Evolutionary conservation across 2,888 invertebrate species (phyloP), one percentile per base, ranked within the genome.

Genomic region (Temnothorax rugatulus): DNA sequence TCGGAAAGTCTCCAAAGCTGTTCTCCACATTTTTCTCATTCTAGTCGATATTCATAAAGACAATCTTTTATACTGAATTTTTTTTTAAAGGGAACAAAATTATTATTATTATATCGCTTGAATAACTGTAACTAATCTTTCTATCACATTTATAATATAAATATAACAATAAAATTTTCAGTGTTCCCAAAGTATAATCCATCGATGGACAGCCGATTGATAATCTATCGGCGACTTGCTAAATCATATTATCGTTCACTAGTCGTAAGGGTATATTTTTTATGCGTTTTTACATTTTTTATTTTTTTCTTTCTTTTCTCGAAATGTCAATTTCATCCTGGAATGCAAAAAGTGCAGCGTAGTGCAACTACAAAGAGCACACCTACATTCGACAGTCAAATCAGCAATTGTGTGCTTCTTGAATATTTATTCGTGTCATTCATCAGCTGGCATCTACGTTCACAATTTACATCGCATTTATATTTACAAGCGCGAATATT

Each of bases 371-470:
- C 71, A 8, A 57, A 11, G 5, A 18, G 15, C 21, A 25, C 15
- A 41, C 11, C 13, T n/a, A 9, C 9, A 41, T 9, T 21, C 4
- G 15, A 18, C 44, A 66, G 41, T 83, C 87, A 88, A 87, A 84
- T 38, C 34, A 84, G 69, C 52, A 29, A 87, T 81, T 61, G 4
- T 34, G n/a, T 9, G 25, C 11, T 13, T 41, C 25, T 18, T 4
- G 21, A 47, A 21, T 41, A 11, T 41, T 41, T 9, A 52, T 13
- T 34, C 4, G 9, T 25, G 4, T 9, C 1, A 2, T 3, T 15
- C 15, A 5, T 25, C 0, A n/a, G n/a, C n/a, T n/a, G n/a, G 1
- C 21, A 38, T 50, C 11, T 25, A 2, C 21, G 29, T n/a, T 29
- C 2, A 13, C 47, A 13, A 38, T n/a, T 18, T 64, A 29, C 29